Evolutionary conservation across 2,113 vertebrate species (phyloP), one percentile per base, ranked within the genome.

Genomic region (Isichthys henryi): DNA sequence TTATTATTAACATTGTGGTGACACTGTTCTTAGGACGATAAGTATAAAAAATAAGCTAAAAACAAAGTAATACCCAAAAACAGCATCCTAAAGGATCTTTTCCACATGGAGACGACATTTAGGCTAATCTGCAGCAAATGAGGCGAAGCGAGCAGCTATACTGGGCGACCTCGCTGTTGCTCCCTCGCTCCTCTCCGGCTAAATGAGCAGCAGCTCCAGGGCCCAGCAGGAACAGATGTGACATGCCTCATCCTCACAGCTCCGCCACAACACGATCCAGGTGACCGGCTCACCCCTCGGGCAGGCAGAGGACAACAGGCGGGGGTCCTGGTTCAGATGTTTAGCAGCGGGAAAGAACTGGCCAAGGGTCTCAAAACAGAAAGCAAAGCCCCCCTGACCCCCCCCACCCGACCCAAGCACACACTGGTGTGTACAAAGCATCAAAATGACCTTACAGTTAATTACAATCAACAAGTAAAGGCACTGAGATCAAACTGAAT

Each of bases 201-300:
- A 56, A 56, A 52, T 31, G 50, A 7, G n/a, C 50, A 17, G 13
- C 23, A 31, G 50, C 85, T 53, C 85, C 85, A 52, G 48, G 85
- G 50, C 50, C 27, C 85, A 87, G 85, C 50, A 53, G 85, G 27
- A 87, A 39, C 85, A 87, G 85, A 53, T 87, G 85, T 87, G 46
- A 86, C 85, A 35, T 8, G 85, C 50, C n/a, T 56, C 49, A 17
- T 31, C 85, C 85, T 39, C 31, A 8, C 48, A 87, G 85, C 85
- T 43, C 27, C 48, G 50, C 85, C 48, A 53, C 27, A 56, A 87
- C 49, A 35, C 8, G 85, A 49, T 87, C 85, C 85, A 87, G 85
- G 49, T 56, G 85, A 87, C n/a, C 31, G 49, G 27, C 50, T 86
- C 85, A 86, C 49, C 85, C 48, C 85, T 86, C 48, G 11, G 49